These are phyloP conservation scores for Pterocles gutturalis DNA, from an alignment of 2,113 vertebrate species.

Conservation along the genomic window DNA sequence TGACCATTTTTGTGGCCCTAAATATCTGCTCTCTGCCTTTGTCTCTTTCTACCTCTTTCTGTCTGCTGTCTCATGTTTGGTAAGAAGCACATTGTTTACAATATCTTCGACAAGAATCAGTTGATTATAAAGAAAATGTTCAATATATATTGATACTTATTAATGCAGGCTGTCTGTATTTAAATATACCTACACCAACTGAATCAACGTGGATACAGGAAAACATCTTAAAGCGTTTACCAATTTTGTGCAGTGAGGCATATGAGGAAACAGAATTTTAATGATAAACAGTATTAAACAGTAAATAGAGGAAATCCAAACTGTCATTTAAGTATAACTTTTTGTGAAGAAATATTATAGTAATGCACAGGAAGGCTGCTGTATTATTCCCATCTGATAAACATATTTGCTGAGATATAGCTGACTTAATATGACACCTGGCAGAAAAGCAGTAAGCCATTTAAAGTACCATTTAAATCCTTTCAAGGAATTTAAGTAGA, in stretches of 20 bases:
- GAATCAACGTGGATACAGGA: neutral
- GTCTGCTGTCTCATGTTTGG: neutral
- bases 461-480: slow-evolving; percentile 13
- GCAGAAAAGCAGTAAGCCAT: neutral
- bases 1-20: neutral
- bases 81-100: neutral
- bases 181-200: neutral
- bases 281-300: neutral
- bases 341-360: neutral
- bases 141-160: neutral
- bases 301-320: neutral
- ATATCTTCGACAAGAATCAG: neutral
- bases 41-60: neutral
- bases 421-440: neutral
- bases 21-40: neutral
- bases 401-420: neutral
- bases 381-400: neutral
- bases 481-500: slow-evolving; percentile 28
- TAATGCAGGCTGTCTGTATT: neutral
- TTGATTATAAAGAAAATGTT: neutral
- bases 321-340: neutral
- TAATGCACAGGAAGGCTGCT: neutral
- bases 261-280: neutral
- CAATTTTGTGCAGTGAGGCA: neutral
- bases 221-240: neutral